phyloP scores from a whole-genome alignment of 2,888 invertebrate genomes.

The Tetropium fuscum region DNA sequence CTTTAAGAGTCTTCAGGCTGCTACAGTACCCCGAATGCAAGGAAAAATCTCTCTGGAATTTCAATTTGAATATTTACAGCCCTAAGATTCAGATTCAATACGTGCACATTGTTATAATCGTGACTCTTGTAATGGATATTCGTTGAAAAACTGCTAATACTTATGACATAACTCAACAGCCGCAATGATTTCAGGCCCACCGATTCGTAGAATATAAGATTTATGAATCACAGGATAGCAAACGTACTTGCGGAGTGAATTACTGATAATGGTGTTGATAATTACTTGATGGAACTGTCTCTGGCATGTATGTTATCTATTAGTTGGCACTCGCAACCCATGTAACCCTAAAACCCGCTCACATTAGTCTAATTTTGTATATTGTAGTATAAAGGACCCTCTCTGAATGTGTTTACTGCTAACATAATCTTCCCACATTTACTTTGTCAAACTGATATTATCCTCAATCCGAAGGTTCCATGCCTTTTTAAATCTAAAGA shows the following conservation, averaged over 20 bases:
- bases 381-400: not conserved
- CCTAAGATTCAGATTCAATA: too few relatives aligned
- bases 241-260: slow-evolving; percentile 36
- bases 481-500: too few relatives aligned
- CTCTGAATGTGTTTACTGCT: not conserved
- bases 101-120: too few relatives aligned
- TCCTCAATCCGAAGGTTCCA: too few relatives aligned
- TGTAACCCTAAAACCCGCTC: slow-evolving; percentile 16
- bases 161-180: not conserved
- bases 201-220: slow-evolving; percentile 18
- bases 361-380: not conserved
- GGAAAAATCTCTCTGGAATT: too few relatives aligned
- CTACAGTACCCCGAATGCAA: too few relatives aligned
- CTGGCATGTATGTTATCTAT: slow-evolving; percentile 43
- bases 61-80: too few relatives aligned
- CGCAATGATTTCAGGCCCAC: not conserved
- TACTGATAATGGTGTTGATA: slow-evolving; percentile 41
- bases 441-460: too few relatives aligned
- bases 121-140: too few relatives aligned
- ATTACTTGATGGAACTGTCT: slow-evolving; percentile 41
- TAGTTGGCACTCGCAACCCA: slow-evolving; percentile 27
- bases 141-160: not conserved
- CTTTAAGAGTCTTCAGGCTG: too few relatives aligned
- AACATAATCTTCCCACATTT: too few relatives aligned
- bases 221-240: slow-evolving; percentile 27